Evolutionary conservation across 2,797 vertebrate species (phyloP).

Genomic region (Danionella dracula): DNA sequence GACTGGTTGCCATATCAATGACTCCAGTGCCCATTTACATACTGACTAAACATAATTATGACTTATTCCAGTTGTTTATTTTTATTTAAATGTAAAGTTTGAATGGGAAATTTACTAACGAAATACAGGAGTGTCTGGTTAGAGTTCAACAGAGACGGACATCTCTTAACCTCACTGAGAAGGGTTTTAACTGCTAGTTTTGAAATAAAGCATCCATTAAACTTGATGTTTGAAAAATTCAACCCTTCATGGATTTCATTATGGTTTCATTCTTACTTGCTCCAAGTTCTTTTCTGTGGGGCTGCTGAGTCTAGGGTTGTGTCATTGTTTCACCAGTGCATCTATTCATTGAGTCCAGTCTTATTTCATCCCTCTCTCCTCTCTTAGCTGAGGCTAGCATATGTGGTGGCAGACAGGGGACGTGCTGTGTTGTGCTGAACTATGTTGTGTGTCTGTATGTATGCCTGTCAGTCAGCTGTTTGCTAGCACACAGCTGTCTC

Average conservation of each 20-base stretch:
- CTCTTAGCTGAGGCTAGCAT: conserved; percentile 30
- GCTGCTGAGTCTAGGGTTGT: neutral
- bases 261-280: neutral
- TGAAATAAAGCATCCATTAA: neutral
- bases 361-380: neutral
- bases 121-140: conserved; percentile 49
- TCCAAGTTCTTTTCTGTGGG: neutral
- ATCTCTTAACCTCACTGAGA: neutral
- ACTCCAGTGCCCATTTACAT: conserved; percentile 65
- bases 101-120: conserved; percentile 71
- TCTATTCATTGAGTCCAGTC: neutral
- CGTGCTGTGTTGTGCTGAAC: conserved; percentile 4
- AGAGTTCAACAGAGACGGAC: conserved; percentile 47
- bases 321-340: neutral
- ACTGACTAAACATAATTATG: conserved; percentile 66
- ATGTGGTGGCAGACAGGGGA: conserved; percentile 14
- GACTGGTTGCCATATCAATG: conserved; percentile 39
- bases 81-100: conserved; percentile 75
- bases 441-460: neutral
- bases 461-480: conserved; percentile 29
- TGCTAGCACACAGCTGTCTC: conserved; percentile 7
- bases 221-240: conserved; percentile 8
- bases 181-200: neutral
- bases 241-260: neutral
- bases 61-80: conserved; percentile 64